Evolutionary conservation across 2,888 invertebrate species (phyloP).

Genomic region (Pedicia rivosa): DNA sequence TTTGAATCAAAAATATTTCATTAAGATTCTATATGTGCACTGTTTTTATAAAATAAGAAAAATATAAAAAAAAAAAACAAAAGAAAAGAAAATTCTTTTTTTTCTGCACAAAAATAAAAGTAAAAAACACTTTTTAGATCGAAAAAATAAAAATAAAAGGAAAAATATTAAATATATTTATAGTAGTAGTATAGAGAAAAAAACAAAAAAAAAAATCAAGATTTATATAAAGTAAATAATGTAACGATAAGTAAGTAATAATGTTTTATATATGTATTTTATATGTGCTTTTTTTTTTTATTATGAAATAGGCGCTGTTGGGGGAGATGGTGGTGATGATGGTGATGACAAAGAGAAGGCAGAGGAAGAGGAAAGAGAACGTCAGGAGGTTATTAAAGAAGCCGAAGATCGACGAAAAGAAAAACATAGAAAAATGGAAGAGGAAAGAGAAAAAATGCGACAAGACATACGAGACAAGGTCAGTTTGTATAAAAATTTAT

Average conservation of each 20-base stretch:
- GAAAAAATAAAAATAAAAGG: slow-evolving; percentile 2
- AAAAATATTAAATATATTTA: slow-evolving; percentile 1
- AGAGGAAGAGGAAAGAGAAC: slow-evolving; percentile 94
- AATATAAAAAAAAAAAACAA: too few relatives aligned
- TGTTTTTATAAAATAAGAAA: too few relatives aligned
- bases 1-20: too few relatives aligned
- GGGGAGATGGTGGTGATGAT: slow-evolving; percentile 81
- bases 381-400: slow-evolving; percentile 93
- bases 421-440: slow-evolving; percentile 99
- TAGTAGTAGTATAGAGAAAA: not conserved
- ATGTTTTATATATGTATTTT: not conserved
- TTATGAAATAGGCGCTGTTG: slow-evolving; percentile 79
- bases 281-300: not conserved
- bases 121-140: not conserved
- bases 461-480: slow-evolving; percentile 99
- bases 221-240: too few relatives aligned
- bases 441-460: slow-evolving; percentile 97
- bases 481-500: too few relatives aligned
- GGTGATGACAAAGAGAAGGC: slow-evolving; percentile 96
- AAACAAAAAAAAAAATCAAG: slow-evolving; percentile 1
- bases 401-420: slow-evolving; percentile 97
- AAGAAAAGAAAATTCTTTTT: too few relatives aligned
- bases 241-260: not conserved
- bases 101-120: too few relatives aligned
- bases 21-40: too few relatives aligned